Base-by-base conservation (phyloP, 1,140 invertebrate genomes). In the Psilanteris sp. region DNA sequence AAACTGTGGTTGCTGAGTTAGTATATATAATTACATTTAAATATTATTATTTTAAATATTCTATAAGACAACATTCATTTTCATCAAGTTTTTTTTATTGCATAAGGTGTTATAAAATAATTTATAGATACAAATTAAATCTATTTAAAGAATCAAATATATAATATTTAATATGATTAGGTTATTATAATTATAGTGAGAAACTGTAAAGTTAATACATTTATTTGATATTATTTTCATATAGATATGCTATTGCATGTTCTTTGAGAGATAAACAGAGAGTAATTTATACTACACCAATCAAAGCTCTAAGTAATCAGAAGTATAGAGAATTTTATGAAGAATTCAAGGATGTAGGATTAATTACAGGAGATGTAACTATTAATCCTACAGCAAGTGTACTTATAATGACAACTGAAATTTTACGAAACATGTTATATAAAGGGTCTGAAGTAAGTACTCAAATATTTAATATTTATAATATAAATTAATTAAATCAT, bases 341-440 rank as follows among this genome's bases (percentile, higher is more conserved):
- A 86, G 97, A 99, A 85, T 99, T 99, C 82, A 92, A 94, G 86
- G 98, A 99, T 90, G 98, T 99, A 15, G 98, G 98, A 41, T 89
- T 99, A 5, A 94, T 99, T 73, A 99, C 98, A 52, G 98, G 98
- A 31, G 98, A 99, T 91, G 97, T 99, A 3, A 99, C 98, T 2
- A 99, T 99, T 24, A 99, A 99, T 90, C 97, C 98, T 10, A 95
- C 94, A 22, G 98, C 98, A n/a, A 97, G 96, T 75, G 97, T 97
- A 88, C 91, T 99, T 16, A 98, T 99, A 67, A 99, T 99, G 98
- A 99, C 98, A 1, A 99, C 98, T 15, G 98, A 99, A 93, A 99
- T 99, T 92, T 90, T 99, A 46, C 89, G 98, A 72, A 98, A 97
- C 81, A 99, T 99, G 98, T 89, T 99, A 11, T 99, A 99, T 82